Base-by-base conservation (phyloP, 92 coral and sea anemone genomes). In the Parazoanthus atlanticus region DNA sequence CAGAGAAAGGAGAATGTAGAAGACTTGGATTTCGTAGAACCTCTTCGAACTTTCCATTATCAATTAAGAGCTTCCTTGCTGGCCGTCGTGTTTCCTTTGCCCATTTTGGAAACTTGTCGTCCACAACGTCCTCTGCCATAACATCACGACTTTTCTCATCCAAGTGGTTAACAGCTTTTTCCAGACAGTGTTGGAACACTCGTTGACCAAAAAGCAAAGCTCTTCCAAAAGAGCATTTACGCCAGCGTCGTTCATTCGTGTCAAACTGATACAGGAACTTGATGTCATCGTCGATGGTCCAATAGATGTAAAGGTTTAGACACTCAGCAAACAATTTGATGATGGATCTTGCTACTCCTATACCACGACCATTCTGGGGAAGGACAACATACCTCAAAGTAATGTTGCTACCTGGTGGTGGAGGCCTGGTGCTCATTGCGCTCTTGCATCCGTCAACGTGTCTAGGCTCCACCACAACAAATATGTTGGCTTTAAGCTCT, bases 201-300 rank as follows among this genome's bases (percentile, higher is more conserved):
- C 80, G 91, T 58, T 91, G 93, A 1, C 91, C 91, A 77, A 88
- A 91, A 28, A 91, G 76, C 19, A 91, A 84, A 21, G 91, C 91
- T 80, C 89, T 75, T 1, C 86, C 88, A 83, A 88, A 32, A 8
- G 93, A 11, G 47, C 91, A 91, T 41, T 78, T 88, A 0, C 43
- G 82, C 93, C 93, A 91, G 70, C 81, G 61, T 29, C 76, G 91
- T 11, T 78, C 79, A 84, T 91, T 84, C 49, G 23, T 86, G 54
- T 88, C 84, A 58, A 76, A 91, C 77, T 84, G 74, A 34, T 76
- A 81, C 71, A 91, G 52, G 9, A 30, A 82, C 64, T 88, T 85
- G 30, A 91, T 77, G 69, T 91, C 91, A 78, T 91, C 93, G 85
- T 91, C 91, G 7, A 91, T 78, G 73, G 93, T 91, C 93, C 93